Percentiles rank a stretch among this genome's conserved stretches.
These are phyloP conservation scores for Trinectes maculatus DNA, from an alignment of 2,113 vertebrate species.

Conservation along the genomic window DNA sequence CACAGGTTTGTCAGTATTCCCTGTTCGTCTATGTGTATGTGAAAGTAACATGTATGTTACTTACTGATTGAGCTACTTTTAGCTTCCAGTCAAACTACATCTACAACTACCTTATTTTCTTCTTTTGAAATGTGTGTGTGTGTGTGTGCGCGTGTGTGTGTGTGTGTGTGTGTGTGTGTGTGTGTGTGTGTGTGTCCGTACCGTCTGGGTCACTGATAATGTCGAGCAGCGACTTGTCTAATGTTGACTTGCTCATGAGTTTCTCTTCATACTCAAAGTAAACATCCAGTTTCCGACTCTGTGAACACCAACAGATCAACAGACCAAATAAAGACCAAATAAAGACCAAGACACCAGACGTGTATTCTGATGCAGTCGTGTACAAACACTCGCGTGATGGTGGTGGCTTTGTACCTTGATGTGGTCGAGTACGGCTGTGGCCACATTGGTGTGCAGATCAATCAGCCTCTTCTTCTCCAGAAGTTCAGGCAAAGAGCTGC, in stretches of 20 bases:
- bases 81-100: not conserved
- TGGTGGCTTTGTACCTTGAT: conserved; percentile 89
- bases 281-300: conserved; percentile 95
- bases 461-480: conserved; percentile 97
- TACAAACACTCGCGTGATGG: no score
- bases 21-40: no score
- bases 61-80: no score
- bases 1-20: not conserved
- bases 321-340: conserved; percentile 37
- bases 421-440: conserved; percentile 96
- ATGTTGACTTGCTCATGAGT: conserved; percentile 96
- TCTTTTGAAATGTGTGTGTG: not conserved
- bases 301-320: no score
- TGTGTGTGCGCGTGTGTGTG: not conserved
- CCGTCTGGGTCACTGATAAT: conserved; percentile 98
- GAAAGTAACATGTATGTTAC: no score
- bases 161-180: conserved; percentile 6
- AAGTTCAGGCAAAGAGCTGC: conserved; percentile 95
- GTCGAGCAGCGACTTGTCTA: conserved; percentile 97
- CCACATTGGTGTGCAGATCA: conserved; percentile 98
- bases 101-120: no score
- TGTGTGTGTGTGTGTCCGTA: conserved; percentile 58
- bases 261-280: conserved; percentile 99
- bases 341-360: no score
- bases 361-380: no score